Conservation (phyloP, 2,888 invertebrate genomes). For the Agrochola lota region DNA sequence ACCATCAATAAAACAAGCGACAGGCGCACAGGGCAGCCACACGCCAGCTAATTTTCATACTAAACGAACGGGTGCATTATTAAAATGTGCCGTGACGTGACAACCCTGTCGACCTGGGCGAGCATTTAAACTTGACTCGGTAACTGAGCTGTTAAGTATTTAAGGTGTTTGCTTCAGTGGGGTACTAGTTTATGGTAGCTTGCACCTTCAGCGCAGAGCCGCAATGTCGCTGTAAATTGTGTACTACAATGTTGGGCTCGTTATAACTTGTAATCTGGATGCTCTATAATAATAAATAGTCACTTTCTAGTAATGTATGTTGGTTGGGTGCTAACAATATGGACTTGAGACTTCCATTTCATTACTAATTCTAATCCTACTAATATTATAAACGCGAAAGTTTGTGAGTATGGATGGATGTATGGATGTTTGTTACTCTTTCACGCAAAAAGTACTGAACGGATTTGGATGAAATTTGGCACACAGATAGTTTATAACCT, state of each 20-base stretch:
- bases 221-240: slow-evolving; percentile 54
- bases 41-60: slow-evolving; percentile 89
- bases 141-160: slow-evolving; percentile 82
- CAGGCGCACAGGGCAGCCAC: slow-evolving; percentile 76
- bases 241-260: slow-evolving; percentile 45
- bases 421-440: too few species aligned
- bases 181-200: slow-evolving; percentile 74
- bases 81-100: slow-evolving; percentile 87
- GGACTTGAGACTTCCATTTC: not conserved
- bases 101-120: slow-evolving; percentile 82
- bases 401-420: too few species aligned
- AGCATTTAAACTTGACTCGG: slow-evolving; percentile 84
- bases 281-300: not conserved
- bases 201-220: slow-evolving; percentile 61
- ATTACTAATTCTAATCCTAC: not conserved
- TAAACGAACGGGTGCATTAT: slow-evolving; percentile 89
- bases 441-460: too few species aligned
- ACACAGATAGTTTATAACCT: too few species aligned
- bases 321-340: not conserved
- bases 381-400: too few species aligned
- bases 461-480: too few species aligned
- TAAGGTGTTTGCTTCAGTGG: slow-evolving; percentile 79
- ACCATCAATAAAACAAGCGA: slow-evolving; percentile 83
- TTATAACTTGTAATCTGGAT: slow-evolving; percentile 49
- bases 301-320: not conserved